Evolutionary conservation across 2,888 invertebrate genomes (phyloP), one percentile per base, ranked within the genome.

Genomic region (Aproaerema taeniolella): DNA sequence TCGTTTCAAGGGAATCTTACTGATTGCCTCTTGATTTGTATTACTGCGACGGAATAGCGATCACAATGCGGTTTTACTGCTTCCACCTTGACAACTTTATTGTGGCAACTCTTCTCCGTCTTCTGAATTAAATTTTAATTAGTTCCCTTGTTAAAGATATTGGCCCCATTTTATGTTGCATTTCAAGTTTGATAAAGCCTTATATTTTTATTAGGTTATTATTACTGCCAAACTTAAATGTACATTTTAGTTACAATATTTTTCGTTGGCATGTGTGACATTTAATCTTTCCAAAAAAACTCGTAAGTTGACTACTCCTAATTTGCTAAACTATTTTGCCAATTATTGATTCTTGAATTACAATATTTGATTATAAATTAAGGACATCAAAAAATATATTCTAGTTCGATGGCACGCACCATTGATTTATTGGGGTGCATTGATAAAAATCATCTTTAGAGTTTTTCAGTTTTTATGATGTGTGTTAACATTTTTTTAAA

Each of bases 91-190:
- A 70, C 67, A 73, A 66, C 53, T 75, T 75, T 75, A 75, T 67
- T 70, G 61, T 68, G 48, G 49, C 55, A 55, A 58, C 63, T 58
- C 53, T 54, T 54, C 49, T 53, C 65, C 67, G 71, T 67, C 67
- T 65, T 72, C 69, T 65, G 59, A 58, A 66, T 63, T 61, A 60
- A 72, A 67, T 71, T 75, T 75, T 75, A 74, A 75, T 75, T 75
- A 75, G 74, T 57, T 62, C 64, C 65, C 69, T 61, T 71, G 70
- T 75, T 75, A 73, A 68, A 66, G 67, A 66, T 67, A 70, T 69
- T 61, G 69, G 62, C 49, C 57, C 49, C 61, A 65, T 61, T 71
- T 73, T 72, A 69, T 66, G 29, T 20, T 25, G 29, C 6, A 25
- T 25, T 36, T 16, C 12, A 15, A 36, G 12, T 14, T 36, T 4